Conservation (phyloP, 2,888 invertebrate species). For the Calliphora vomitoria region DNA sequence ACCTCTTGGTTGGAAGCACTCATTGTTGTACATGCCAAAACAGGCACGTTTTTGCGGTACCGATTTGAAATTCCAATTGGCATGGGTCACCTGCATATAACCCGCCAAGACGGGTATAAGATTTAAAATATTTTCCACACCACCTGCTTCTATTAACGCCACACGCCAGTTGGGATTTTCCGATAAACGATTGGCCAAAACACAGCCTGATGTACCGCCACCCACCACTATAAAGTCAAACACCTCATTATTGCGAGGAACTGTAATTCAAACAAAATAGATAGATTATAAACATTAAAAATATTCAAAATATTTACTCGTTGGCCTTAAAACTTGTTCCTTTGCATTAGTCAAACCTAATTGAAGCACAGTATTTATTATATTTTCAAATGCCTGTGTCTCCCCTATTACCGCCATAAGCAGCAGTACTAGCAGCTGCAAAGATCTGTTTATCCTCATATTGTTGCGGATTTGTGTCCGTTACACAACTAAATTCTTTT, state of each 20-base stretch:
- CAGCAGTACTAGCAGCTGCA: not conserved
- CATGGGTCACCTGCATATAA: slow-evolving; percentile 81
- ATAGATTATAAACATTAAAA: not conserved
- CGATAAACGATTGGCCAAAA: slow-evolving; percentile 79
- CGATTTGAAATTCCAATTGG: slow-evolving; percentile 89
- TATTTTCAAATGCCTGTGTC: not conserved
- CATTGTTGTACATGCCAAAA: slow-evolving; percentile 83
- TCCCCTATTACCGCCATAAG: not conserved
- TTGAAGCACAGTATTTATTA: slow-evolving; percentile 40
- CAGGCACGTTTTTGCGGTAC: slow-evolving; percentile 87
- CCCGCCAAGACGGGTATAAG: slow-evolving; percentile 76
- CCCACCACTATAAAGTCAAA: slow-evolving; percentile 93
- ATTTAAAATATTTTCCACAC: slow-evolving; percentile 80
- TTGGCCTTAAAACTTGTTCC: slow-evolving; percentile 56
- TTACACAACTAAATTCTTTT: not conserved
- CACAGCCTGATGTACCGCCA: slow-evolving; percentile 90
- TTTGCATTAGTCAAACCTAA: slow-evolving; percentile 63
- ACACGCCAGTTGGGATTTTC: slow-evolving; percentile 82
- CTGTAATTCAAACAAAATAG: slow-evolving; percentile 18
- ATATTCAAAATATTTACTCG: slow-evolving; percentile 37
- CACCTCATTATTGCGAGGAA: slow-evolving; percentile 84
- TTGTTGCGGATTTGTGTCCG: not conserved
- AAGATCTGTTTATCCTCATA: slow-evolving; percentile 4
- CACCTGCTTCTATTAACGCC: slow-evolving; percentile 84
- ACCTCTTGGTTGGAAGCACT: slow-evolving; percentile 85